Evolutionary conservation across 2,113 vertebrate genomes (phyloP).

Genomic region (Gobius niger): DNA sequence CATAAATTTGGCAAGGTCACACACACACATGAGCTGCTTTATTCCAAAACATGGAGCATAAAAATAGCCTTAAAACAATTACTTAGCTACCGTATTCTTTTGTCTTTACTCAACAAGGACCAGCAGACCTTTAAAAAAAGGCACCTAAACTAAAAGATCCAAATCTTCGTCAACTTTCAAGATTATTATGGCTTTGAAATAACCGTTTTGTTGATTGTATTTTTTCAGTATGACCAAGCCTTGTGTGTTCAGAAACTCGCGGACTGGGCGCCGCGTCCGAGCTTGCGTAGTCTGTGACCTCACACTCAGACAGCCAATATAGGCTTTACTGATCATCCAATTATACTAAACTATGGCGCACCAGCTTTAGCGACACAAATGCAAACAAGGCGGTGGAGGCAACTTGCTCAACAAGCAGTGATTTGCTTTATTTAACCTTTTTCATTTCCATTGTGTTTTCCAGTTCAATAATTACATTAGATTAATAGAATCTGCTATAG

Average conservation of each 20-base stretch:
- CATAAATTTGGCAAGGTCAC: too few species aligned
- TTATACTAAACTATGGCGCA: constrained; percentile 38
- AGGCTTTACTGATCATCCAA: constrained; percentile 51
- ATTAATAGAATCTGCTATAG: constrained; percentile 7
- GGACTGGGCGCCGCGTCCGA: not conserved
- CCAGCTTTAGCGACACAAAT: constrained; percentile 7
- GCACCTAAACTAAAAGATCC: too few species aligned
- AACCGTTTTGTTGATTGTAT: not conserved
- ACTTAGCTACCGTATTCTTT: not conserved
- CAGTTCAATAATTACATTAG: constrained; percentile 27
- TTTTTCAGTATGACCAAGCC: not conserved
- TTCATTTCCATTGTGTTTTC: constrained; percentile 29
- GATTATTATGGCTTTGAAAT: too few species aligned
- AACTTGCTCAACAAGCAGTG: constrained; percentile 10
- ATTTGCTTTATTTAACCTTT: constrained; percentile 43
- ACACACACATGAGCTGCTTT: too few species aligned
- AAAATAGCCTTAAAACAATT: too few species aligned
- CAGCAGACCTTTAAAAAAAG: too few species aligned
- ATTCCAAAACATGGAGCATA: too few species aligned
- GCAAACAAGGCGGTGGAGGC: constrained; percentile 14
- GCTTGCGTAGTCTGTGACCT: constrained; percentile 29
- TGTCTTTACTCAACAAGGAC: too few species aligned
- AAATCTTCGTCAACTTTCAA: too few species aligned
- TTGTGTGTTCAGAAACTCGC: not conserved
- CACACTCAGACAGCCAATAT: constrained; percentile 34